These are phyloP conservation scores for Drosophila cardini DNA, from an alignment of 1,140 invertebrate species.

Conservation along the genomic window DNA sequence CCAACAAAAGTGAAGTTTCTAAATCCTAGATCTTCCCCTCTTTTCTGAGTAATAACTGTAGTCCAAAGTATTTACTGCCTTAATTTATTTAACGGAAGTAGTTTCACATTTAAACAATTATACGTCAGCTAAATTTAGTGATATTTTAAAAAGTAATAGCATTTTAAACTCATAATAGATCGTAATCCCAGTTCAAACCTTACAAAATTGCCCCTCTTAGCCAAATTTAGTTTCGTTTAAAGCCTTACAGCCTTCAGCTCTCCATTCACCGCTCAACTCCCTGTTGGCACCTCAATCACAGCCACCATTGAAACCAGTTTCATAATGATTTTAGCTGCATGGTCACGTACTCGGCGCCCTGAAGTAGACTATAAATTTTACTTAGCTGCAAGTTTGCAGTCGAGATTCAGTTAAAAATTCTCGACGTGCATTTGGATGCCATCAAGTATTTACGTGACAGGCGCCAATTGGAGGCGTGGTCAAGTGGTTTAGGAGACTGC, in stretches of 20 bases:
- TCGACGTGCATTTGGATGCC: slow-evolving; percentile 67
- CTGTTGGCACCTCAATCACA: slow-evolving; percentile 27
- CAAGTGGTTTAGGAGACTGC: slow-evolving; percentile 3
- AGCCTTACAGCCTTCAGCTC: neutral
- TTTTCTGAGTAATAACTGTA: too few relatives aligned
- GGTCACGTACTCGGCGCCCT: slow-evolving; percentile 63
- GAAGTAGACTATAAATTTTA: slow-evolving; percentile 64
- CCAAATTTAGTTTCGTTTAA: neutral
- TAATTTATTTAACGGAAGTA: too few relatives aligned
- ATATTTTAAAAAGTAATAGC: too few relatives aligned
- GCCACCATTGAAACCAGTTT: neutral
- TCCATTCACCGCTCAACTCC: neutral
- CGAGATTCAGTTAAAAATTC: slow-evolving; percentile 63
- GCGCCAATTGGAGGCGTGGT: slow-evolving; percentile 4
- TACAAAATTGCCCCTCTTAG: too few relatives aligned
- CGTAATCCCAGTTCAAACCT: too few relatives aligned
- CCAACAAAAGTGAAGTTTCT: too few relatives aligned
- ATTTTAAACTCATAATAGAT: too few relatives aligned
- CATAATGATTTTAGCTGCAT: slow-evolving; percentile 57
- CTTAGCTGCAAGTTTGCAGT: slow-evolving; percentile 77
- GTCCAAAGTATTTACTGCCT: too few relatives aligned
- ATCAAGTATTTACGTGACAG: slow-evolving; percentile 73
- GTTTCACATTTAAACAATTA: too few relatives aligned
- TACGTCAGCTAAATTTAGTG: too few relatives aligned
- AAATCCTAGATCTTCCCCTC: too few relatives aligned